Base-by-base conservation (phyloP, 2,797 vertebrate genomes). In the Smutsia temminckii region DNA sequence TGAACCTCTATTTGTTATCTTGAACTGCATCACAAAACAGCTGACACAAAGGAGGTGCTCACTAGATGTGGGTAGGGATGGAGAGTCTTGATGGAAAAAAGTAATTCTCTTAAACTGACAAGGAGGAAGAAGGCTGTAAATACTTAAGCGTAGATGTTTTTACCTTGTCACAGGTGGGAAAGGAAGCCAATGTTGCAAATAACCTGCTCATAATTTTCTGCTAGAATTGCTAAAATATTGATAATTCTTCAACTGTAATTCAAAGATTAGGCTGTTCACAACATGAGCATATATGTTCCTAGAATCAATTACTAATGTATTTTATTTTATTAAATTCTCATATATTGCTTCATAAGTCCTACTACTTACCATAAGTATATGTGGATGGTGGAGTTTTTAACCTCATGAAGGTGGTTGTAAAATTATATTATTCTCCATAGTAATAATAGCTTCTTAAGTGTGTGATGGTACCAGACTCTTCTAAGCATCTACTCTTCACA, bases 161-260 rank as follows among this genome's bases (percentile, higher is more conserved):
- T n/a, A 69, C 9, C 23, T 69, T 74, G 6, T 74, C 68, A 90
- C 11, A 84, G n/a, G 72, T 84, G 49, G 61, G 14, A 91, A 78
- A 71, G 29, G 11, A 91, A 94, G 25, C 14, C 14, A 74, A 23
- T 3, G 16, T 42, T 87, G 34, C 34, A 93, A 93, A 75, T 68
- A 79, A 77, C 27, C 42, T 80, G 17, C 72, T 94, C 37, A 84
- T 69, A 46, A 68, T n/a, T 97, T 88, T 93, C 20, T 89, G 9
- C 10, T 51, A 69, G 10, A 84, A n/a, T 84, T 86, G 55, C 27
- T 78, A 89, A 91, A 87, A 94, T 94, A 93, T 23, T 61, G 57
- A 84, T 89, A 27, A 89, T 59, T 85, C 25, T 93, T 93, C 51
- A 92, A 85, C 64, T 21, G 34, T 72, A 91, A 96, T 93, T 85